phyloP scores from a whole-genome alignment of 37 sponge, comb jelly and placozoan species.

The Dysidea cf. avara region DNA sequence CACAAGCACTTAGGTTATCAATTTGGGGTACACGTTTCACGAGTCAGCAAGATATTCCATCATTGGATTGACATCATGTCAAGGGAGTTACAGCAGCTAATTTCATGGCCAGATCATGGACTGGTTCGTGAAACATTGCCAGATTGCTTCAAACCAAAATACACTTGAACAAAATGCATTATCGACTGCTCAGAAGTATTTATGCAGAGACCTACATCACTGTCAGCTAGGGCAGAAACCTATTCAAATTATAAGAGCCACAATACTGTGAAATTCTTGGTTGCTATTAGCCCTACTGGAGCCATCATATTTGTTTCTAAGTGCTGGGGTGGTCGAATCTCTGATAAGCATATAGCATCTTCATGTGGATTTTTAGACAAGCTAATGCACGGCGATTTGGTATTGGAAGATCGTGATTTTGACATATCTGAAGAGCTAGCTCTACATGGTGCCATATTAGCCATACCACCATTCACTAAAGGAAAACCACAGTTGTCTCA shows the following conservation, averaged over 20 bases:
- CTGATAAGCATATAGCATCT: constrained; percentile 11
- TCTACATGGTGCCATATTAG: constrained; percentile 12
- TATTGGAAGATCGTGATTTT: constrained; percentile 38
- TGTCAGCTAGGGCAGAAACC: constrained; percentile 11
- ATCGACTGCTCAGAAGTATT: constrained; percentile 39
- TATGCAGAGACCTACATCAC: constrained; percentile 14
- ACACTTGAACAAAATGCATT: constrained; percentile 1
- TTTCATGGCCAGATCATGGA: constrained; percentile 6
- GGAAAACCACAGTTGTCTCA: too few relatives aligned
- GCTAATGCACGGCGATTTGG: constrained; percentile 5
- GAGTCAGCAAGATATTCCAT: not conserved
- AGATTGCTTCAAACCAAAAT: too few relatives aligned
- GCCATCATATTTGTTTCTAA: constrained; percentile 19
- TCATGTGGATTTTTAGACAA: constrained; percentile 15
- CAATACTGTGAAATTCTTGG: constrained; percentile 39
- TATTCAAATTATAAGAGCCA: constrained; percentile 31
- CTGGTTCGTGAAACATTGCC: constrained; percentile 15
- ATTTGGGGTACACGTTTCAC: not conserved
- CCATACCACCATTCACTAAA: constrained; percentile 15
- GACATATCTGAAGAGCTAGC: constrained; percentile 10
- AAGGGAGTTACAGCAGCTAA: not conserved
- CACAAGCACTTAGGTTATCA: constrained; percentile 2
- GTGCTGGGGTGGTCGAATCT: constrained; percentile 26
- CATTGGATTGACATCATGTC: constrained; percentile 7
- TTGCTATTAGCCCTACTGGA: constrained; percentile 26